Conservation (phyloP, 1,140 invertebrate species). For the Ptiloglossa arizonensis region DNA sequence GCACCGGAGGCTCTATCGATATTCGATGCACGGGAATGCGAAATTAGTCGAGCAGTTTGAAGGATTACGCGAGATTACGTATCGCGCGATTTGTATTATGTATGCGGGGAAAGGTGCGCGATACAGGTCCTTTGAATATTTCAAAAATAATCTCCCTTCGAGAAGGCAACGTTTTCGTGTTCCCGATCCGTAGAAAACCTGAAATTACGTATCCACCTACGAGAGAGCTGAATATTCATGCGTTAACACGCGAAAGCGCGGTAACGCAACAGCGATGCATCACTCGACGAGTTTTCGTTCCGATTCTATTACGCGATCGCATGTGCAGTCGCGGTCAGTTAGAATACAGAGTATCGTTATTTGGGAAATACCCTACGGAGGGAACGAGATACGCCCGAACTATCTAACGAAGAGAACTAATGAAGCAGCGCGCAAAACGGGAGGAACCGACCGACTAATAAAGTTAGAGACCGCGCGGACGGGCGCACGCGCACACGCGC, state of each 20-base stretch:
- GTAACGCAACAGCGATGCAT: constrained; percentile 17
- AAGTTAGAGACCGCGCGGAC: constrained; percentile 20
- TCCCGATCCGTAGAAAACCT: background rate
- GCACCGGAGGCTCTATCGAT: constrained; percentile 34
- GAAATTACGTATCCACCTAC: background rate
- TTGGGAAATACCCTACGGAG: constrained; percentile 12
- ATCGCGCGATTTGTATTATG: no score
- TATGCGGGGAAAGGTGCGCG: background rate
- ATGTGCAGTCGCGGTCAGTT: constrained; percentile 13
- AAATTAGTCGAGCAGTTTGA: background rate
- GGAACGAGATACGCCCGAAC: constrained; percentile 19
- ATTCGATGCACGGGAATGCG: constrained; percentile 23
- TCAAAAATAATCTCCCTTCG: no score
- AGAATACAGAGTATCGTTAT: constrained; percentile 21
- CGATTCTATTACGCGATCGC: constrained; percentile 12
- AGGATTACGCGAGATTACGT: background rate
- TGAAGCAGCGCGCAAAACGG: constrained; percentile 40
- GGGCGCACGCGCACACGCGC: no score
- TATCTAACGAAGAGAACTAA: constrained; percentile 46
- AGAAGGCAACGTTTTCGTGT: no score
- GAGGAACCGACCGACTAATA: constrained; percentile 36
- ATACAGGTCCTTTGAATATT: background rate
- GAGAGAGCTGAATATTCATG: background rate
- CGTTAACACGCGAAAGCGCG: background rate
- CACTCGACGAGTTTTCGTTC: background rate